Evolutionary conservation across 1,140 invertebrate genomes (phyloP), one percentile per base, ranked within the genome.

Genomic region (Diachasma alloeum): DNA sequence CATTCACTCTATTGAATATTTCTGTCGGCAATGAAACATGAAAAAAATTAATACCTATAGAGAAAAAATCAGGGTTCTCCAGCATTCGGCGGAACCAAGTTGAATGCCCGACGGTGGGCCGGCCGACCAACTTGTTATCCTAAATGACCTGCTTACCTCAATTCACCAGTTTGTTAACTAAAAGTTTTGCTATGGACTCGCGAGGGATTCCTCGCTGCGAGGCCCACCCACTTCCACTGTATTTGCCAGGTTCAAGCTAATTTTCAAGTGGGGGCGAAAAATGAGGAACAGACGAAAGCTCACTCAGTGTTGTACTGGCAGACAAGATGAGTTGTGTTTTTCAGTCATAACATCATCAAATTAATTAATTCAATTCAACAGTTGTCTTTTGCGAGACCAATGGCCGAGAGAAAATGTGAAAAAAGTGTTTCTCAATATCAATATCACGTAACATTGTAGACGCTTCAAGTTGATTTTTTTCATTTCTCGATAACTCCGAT

Each of bases 111-210:
- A 73, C 56, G 76, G 68, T 75, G 72, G 67, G 67, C 68, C 69
- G 36, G 36, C 9, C 36, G 44, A 15, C 44, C 13, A 81, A 76
- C 77, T 80, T 76, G 76, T 76, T 76, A 72, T 67, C 59, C 75
- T 83, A 81, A 83, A 80, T 83, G 76, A 80, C 67, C 78, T 59
- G 79, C 78, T 81, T 81, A 66, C 76, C 56, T 79, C 66, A 66
- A 78, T 80, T 80, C 78, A 22, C 78, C 39, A 79, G 78, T 79
- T 79, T 79, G 76, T 79, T 79, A 79, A 77, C 78, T 79, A 74
- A 79, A 79, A 77, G 72, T 79, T 79, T 74, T 24, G 9, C 39
- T 75, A 66, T 72, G 70, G 26, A 26, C 71, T 46, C 31, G 66
- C 36, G 37, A 74, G 77, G 59, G 67, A 17, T 42, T 36, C n/a